phyloP scores from a whole-genome alignment of 2,113 vertebrate species.

The Tyrannus savana region DNA sequence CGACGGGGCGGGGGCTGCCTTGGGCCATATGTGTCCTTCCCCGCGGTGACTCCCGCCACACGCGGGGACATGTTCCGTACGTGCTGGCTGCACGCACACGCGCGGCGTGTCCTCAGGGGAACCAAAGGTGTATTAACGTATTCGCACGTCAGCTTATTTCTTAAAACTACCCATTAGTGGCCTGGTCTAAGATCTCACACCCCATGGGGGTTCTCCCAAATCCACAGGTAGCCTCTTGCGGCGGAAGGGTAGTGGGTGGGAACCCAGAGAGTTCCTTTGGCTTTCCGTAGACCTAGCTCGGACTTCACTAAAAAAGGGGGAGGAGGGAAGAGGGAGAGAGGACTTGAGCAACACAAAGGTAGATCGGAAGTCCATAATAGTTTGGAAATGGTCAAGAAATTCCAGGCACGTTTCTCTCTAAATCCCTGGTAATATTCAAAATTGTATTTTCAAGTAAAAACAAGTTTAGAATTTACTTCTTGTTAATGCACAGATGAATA shows the following conservation, averaged over 20 bases:
- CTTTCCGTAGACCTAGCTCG: background rate
- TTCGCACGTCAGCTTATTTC: background rate
- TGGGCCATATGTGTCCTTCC: background rate
- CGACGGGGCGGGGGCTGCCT: background rate
- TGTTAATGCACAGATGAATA: constrained; percentile 66
- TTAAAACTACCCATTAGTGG: background rate
- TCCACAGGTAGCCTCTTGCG: background rate
- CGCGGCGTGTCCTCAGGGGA: background rate
- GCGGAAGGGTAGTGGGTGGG: background rate
- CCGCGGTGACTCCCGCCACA: background rate
- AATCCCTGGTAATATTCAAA: constrained; percentile 63
- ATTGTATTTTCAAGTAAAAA: constrained; percentile 78
- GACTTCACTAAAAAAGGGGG: background rate
- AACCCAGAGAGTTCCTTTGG: background rate
- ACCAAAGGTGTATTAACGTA: background rate
- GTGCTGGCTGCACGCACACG: rapidly evolving
- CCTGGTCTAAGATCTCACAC: background rate
- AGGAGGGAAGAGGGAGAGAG: background rate
- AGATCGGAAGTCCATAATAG: constrained; percentile 69
- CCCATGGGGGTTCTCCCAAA: background rate
- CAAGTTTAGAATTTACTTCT: constrained; percentile 74
- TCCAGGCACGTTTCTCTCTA: constrained; percentile 65
- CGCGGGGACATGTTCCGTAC: background rate
- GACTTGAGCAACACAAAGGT: constrained; percentile 8
- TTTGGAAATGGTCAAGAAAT: constrained; percentile 68